phyloP scores from a whole-genome alignment of 1,140 invertebrate genomes.

The Oscheius sp. region DNA sequence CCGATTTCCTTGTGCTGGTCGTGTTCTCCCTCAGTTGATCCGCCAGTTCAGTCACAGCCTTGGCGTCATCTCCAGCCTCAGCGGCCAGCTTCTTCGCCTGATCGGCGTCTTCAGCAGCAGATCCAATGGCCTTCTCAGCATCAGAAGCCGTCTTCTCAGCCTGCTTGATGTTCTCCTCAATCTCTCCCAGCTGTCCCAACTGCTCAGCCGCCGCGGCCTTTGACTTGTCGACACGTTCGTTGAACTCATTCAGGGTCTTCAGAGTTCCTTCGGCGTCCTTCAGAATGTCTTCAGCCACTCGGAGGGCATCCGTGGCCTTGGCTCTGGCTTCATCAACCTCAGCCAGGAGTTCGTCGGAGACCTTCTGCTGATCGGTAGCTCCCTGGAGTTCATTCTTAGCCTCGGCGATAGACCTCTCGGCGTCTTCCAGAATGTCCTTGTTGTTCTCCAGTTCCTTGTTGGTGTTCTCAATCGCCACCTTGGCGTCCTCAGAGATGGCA shows the following conservation, averaged over 20 bases:
- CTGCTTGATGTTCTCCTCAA: slow-evolving; percentile 41
- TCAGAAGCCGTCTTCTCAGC: slow-evolving; percentile 43
- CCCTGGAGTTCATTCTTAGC: slow-evolving; percentile 41
- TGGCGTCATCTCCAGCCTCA: slow-evolving; percentile 29
- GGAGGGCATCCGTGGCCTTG: slow-evolving; percentile 45
- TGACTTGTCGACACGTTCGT: slow-evolving; percentile 51
- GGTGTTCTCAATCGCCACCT: slow-evolving; percentile 15
- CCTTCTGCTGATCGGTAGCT: slow-evolving; percentile 38
- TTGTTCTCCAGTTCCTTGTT: slow-evolving; percentile 16
- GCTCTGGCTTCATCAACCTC: slow-evolving; percentile 40
- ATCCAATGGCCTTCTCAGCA: slow-evolving; percentile 47
- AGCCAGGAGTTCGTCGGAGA: slow-evolving; percentile 35
- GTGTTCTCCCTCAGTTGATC: slow-evolving; percentile 36
- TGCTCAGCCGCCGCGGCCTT: slow-evolving; percentile 52
- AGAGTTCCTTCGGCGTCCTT: slow-evolving; percentile 40
- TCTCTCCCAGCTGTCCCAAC: slow-evolving; percentile 43
- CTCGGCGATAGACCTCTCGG: slow-evolving; percentile 25
- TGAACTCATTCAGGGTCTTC: slow-evolving; percentile 44
- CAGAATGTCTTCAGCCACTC: slow-evolving; percentile 42
- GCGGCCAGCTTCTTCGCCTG: slow-evolving; percentile 3
- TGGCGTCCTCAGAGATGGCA: slow-evolving; percentile 27
- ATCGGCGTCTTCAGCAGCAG: slow-evolving; percentile 46
- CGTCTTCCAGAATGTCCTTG: slow-evolving; percentile 27
- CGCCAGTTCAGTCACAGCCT: slow-evolving; percentile 16
- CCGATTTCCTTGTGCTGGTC: slow-evolving; percentile 31